Percentiles rank a stretch among this genome's conserved stretches.
Conservation (phyloP, 2,113 vertebrate species). For the Cololabis saira region DNA sequence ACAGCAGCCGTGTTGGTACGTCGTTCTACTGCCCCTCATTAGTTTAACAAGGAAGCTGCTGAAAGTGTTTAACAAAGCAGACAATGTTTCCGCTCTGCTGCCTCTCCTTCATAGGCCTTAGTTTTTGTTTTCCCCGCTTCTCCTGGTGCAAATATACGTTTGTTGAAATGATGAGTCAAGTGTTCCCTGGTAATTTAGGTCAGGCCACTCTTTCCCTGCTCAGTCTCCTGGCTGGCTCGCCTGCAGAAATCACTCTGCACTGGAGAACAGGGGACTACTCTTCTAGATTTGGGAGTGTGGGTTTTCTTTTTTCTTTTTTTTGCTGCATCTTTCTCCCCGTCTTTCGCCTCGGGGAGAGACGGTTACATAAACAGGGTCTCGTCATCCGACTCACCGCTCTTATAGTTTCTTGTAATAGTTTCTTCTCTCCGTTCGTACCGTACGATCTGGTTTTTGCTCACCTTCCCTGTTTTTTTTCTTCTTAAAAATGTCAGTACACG, state of each 20-base stretch:
- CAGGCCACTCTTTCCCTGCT: slow-evolving; percentile 35
- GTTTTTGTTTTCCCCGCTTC: too few species aligned
- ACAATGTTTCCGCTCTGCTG: too few species aligned
- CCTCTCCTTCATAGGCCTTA: too few species aligned
- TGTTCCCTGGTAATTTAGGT: slow-evolving; percentile 50
- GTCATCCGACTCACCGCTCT: slow-evolving; percentile 59
- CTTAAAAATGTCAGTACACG: slow-evolving; percentile 16
- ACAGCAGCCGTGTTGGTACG: too few species aligned
- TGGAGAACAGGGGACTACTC: slow-evolving; percentile 62
- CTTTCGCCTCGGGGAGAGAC: slow-evolving; percentile 60
- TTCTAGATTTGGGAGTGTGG: slow-evolving; percentile 52
- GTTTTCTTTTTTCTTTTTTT: slow-evolving; percentile 25
- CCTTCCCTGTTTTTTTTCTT: neutral
- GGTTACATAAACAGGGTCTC: slow-evolving; percentile 75
- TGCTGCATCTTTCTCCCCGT: slow-evolving; percentile 39
- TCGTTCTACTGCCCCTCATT: neutral
- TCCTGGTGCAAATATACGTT: neutral
- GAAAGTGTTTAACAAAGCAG: neutral
- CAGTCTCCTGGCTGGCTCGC: slow-evolving; percentile 33
- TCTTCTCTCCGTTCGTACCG: neutral
- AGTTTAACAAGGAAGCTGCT: neutral
- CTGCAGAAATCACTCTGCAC: slow-evolving; percentile 61
- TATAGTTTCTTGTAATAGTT: slow-evolving; percentile 49
- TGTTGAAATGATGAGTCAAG: neutral
- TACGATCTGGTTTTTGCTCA: slow-evolving; percentile 1